Evolutionary conservation across 2,113 vertebrate genomes (phyloP), one percentile per base, ranked within the genome.

Genomic region (Gallinago jamesoni): DNA sequence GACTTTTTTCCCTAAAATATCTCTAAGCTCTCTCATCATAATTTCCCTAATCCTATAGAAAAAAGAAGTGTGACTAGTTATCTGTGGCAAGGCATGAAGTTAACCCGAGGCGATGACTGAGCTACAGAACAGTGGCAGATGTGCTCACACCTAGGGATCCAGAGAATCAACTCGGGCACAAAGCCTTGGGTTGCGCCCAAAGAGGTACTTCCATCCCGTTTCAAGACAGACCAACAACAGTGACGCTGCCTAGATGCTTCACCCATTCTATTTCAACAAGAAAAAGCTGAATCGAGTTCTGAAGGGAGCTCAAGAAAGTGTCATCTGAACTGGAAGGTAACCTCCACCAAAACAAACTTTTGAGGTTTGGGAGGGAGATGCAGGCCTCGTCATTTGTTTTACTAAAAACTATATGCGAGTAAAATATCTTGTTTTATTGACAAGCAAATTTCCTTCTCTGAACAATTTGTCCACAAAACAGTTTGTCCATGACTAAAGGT

Each of bases 41-140:
- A 70, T 27, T 78, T 63, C 23, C 9, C n/a, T 55, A 74, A 79
- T 5, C 28, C n/a, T 7, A 17, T 7, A 70, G 52, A 62, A 66
- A 68, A 52, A 35, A 83, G 6, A 68, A 41, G 20, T 2, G 18
- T 22, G 35, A 35, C 9, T 25, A 8, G 1, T 25, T 23, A 45
- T 10, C 28, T 25, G 31, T 19, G 48, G 68, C 48, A 83, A 83
- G 69, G 53, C 27, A 25, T 19, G 21, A 28, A 18, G 53, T 14
- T 33, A 55, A 50, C 56, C 47, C 0, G 2, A 85, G 62, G 48
- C 3, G 7, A 39, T 2, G 31, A 27, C 45, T 14, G 31, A 86
- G 53, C 47, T 30, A 27, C 23, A 24, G 30, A 30, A 62, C 0
- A 23, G 24, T 20, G 35, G 43, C 1, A 0, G 2, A 39, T 6